Base-by-base conservation (phyloP, 2,113 vertebrate species). In the Cyprinodon variegatus region DNA sequence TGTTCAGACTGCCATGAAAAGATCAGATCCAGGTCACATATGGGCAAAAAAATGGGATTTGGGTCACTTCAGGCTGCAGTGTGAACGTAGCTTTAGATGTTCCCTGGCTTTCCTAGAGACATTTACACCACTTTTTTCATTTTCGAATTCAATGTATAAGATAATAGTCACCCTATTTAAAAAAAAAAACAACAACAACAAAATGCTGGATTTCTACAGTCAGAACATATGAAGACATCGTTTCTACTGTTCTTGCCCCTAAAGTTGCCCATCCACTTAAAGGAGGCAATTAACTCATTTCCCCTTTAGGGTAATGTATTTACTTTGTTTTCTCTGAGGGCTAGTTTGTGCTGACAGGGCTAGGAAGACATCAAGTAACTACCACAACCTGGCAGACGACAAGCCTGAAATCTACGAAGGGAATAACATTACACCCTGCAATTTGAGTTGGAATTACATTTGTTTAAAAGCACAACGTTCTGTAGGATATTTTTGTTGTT, bases 361-460 rank as follows among this genome's bases (percentile, higher is more conserved):
- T n/a, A 57, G 50, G n/a, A 57, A 57, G n/a, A n/a, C 50, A 57
- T 57, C 50, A 57, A 57, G 17, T 57, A 57, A 57, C 50, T 57
- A 57, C 50, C 20, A 57, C 50, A 57, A 57, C n/a, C 50, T 57
- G 50, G 50, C 20, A n/a, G 50, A 57, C 14, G 17, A 57, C 50
- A 9, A 9, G 50, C 50, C 50, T n/a, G 17, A 57, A 57, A 57
- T 15, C 20, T 57, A 57, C 20, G 17, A 57, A 57, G 50, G 50
- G 20, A 7, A n/a, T 57, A 57, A 57, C 50, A n/a, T 57, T 10
- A 57, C 50, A 57, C 50, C 7, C 6, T 57, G 50, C 20, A 57
- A 7, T 6, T n/a, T n/a, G 17, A 57, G 20, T 57, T 20, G 8
- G 50, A 57, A 29, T 20, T n/a, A 8, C 50, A 57, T 3, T 20